phyloP scores from a whole-genome alignment of 1,140 invertebrate species.

The Sarcophaga peregrina region DNA sequence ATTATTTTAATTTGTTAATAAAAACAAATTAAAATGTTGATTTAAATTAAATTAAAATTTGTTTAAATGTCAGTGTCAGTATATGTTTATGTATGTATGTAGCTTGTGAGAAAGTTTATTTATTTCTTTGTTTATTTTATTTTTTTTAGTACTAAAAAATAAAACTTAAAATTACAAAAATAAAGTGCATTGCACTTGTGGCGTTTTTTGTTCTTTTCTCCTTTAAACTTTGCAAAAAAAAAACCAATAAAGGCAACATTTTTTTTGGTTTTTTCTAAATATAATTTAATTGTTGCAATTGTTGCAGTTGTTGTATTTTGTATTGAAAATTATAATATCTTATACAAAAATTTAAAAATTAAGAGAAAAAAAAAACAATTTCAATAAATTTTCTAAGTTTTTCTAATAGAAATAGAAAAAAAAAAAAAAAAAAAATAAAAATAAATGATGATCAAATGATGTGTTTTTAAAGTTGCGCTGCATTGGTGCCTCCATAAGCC shows the following conservation, averaged over 20 bases:
- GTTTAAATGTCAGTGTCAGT: too few species aligned
- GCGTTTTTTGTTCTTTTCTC: too few species aligned
- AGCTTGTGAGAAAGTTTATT: not conserved
- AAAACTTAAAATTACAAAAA: slow-evolving; percentile 2
- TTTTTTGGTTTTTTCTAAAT: not conserved
- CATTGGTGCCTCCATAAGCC: slow-evolving; percentile 30
- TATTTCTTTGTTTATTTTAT: not conserved
- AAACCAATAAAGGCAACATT: too few species aligned
- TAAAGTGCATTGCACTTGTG: not conserved
- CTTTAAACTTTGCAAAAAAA: not conserved
- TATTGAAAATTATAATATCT: slow-evolving; percentile 1
- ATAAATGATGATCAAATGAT: slow-evolving; percentile 32
- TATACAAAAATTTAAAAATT: too few species aligned
- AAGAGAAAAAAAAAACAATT: too few species aligned
- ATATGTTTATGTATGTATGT: too few species aligned
- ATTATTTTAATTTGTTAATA: too few species aligned
- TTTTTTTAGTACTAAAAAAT: slow-evolving; percentile 7
- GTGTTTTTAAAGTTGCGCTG: slow-evolving; percentile 28
- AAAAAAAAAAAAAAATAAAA: slow-evolving; percentile 30
- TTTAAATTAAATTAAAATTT: too few species aligned
- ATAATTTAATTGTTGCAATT: not conserved
- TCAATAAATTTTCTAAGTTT: too few species aligned
- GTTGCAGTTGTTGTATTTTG: not conserved
- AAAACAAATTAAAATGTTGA: too few species aligned
- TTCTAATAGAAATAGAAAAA: not conserved